Percentiles rank a stretch among this genome's conserved stretches.
Conservation (phyloP, 1,140 invertebrate species). For the Euwallacea similis region DNA sequence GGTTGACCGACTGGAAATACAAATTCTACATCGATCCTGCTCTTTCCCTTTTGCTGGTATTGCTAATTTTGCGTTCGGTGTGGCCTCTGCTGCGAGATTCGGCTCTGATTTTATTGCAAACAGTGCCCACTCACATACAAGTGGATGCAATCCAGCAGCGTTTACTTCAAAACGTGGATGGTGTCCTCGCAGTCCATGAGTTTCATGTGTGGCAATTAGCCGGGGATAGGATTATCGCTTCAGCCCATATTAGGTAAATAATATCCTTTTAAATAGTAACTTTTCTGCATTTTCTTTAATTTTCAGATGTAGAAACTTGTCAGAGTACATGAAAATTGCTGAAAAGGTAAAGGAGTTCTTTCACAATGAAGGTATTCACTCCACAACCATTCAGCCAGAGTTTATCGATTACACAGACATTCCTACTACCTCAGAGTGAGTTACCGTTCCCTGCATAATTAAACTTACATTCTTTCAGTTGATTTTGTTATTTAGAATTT, state of each 20-base stretch:
- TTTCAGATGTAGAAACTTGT: slow-evolving; percentile 77
- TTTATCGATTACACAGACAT: slow-evolving; percentile 71
- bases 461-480: background rate
- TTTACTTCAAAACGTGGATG: slow-evolving; percentile 83
- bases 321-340: slow-evolving; percentile 89
- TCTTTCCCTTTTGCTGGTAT: slow-evolving; percentile 81
- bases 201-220: slow-evolving; percentile 95
- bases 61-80: slow-evolving; percentile 79
- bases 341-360: slow-evolving; percentile 95
- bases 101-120: slow-evolving; percentile 86
- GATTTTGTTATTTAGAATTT: slow-evolving; percentile 1
- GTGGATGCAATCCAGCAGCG: slow-evolving; percentile 85
- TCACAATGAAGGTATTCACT: slow-evolving; percentile 89
- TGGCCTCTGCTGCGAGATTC: slow-evolving; percentile 88
- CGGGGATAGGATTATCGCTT: slow-evolving; percentile 89
- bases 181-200: slow-evolving; percentile 89
- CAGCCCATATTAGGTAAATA: slow-evolving; percentile 81
- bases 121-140: slow-evolving; percentile 91
- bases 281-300: background rate
- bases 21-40: slow-evolving; percentile 91
- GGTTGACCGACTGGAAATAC: slow-evolving; percentile 82
- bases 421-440: slow-evolving; percentile 41
- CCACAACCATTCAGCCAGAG: slow-evolving; percentile 92
- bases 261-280: background rate
- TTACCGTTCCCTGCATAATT: background rate